A percentile compares a stretch with the other conserved stretches of the same genome.
Evolutionary conservation across 2,888 invertebrate genomes (phyloP).

Genomic region (Cosmia trapezina): DNA sequence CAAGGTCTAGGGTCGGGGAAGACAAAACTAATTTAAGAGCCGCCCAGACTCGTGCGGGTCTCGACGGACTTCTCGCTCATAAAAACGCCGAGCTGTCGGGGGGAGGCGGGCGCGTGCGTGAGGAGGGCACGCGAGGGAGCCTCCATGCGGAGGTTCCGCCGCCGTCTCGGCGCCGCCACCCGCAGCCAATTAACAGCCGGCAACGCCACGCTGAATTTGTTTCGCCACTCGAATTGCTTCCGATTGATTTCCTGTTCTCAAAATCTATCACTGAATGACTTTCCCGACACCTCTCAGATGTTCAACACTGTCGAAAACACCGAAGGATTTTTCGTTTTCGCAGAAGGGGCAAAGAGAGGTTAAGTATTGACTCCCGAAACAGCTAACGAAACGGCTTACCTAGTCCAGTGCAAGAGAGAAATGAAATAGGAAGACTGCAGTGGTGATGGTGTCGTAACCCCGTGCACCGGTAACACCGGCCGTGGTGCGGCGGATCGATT

Average conservation of each 20-base stretch:
- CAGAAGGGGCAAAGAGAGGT: slow-evolving; percentile 23
- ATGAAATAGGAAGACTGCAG: slow-evolving; percentile 74
- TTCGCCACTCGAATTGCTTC: slow-evolving; percentile 88
- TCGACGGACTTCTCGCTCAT: slow-evolving; percentile 85
- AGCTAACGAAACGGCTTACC: slow-evolving; percentile 61
- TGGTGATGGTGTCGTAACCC: slow-evolving; percentile 81
- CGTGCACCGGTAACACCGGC: slow-evolving; percentile 83
- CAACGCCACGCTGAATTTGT: slow-evolving; percentile 88
- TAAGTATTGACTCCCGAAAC: slow-evolving; percentile 40
- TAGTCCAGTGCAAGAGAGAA: slow-evolving; percentile 59
- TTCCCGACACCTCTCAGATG: slow-evolving; percentile 65
- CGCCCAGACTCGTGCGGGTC: slow-evolving; percentile 82
- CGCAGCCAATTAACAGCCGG: slow-evolving; percentile 90
- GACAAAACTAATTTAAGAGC: slow-evolving; percentile 85
- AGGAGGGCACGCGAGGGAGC: slow-evolving; percentile 80
- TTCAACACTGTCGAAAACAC: slow-evolving; percentile 45
- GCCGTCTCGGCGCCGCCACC: slow-evolving; percentile 90
- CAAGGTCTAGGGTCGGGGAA: slow-evolving; percentile 72
- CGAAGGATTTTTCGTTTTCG: neutral
- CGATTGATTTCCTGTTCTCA: slow-evolving; percentile 87
- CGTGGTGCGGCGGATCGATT: slow-evolving; percentile 86
- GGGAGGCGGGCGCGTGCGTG: slow-evolving; percentile 81
- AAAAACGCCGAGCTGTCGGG: slow-evolving; percentile 84
- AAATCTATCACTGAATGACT: slow-evolving; percentile 72
- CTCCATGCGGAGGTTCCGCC: slow-evolving; percentile 89